Conservation (phyloP, 2,113 vertebrate genomes). For the Xenopus borealis region DNA sequence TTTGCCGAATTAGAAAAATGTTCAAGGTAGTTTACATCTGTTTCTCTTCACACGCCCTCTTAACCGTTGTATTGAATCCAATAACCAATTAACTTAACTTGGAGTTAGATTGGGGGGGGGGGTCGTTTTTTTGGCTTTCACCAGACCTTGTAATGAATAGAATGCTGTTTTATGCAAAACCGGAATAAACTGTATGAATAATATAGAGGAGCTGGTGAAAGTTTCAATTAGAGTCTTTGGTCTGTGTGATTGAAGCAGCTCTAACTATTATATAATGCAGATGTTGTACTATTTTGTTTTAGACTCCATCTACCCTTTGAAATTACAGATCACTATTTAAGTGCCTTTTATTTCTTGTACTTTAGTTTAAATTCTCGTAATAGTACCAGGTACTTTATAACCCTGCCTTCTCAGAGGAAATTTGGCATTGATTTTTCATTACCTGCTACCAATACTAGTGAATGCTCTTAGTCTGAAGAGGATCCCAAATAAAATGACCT, state of each 20-base stretch:
- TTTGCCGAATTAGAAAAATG: slow-evolving; percentile 3
- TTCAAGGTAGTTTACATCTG: background rate
- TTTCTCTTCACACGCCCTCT: background rate
- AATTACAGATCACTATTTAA: slow-evolving; percentile 22
- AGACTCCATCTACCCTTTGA: background rate
- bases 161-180: slow-evolving; percentile 6
- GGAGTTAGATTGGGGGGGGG: background rate
- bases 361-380: background rate
- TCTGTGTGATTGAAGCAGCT: background rate
- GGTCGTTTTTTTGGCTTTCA: background rate
- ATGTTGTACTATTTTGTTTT: background rate
- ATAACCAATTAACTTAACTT: no score
- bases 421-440: background rate
- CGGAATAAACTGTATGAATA: background rate
- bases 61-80: background rate
- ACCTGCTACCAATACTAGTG: background rate
- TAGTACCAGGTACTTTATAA: background rate
- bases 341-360: slow-evolving; percentile 33
- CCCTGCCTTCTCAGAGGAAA: background rate
- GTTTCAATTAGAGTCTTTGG: background rate
- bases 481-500: background rate
- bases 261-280: no score
- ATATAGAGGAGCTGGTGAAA: background rate
- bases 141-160: background rate
- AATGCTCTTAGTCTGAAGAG: background rate